phyloP scores from a whole-genome alignment of 2,888 invertebrate genomes.

The Tridacna crocea region DNA sequence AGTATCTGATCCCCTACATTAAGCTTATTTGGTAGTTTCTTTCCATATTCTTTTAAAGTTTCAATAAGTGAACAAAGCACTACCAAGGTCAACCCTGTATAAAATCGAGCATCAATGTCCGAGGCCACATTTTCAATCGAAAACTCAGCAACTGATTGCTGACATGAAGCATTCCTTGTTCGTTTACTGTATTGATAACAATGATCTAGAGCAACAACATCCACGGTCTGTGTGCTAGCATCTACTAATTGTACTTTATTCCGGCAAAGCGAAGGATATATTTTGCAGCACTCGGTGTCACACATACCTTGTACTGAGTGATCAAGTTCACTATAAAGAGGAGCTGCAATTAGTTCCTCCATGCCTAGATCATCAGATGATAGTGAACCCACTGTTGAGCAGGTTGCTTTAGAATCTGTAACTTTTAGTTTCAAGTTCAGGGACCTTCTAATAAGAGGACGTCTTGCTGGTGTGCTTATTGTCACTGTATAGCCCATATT shows the following conservation, averaged over 20 bases:
- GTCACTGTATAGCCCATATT: constrained; percentile 5
- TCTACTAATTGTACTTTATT: constrained; percentile 36
- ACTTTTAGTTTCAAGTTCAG: neutral
- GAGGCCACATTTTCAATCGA: no score
- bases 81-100: no score
- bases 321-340: neutral
- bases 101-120: no score
- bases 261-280: constrained; percentile 24
- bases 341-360: neutral
- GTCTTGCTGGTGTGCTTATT: neutral
- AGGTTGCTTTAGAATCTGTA: no score
- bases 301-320: neutral
- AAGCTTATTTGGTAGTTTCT: no score
- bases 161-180: no score
- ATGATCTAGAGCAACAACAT: constrained; percentile 36
- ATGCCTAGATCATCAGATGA: neutral
- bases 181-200: constrained; percentile 27
- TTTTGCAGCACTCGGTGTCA: constrained; percentile 21
- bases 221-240: constrained; percentile 42
- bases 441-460: neutral
- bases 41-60: no score
- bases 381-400: neutral
- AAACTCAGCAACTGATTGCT: no score
- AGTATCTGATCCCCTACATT: no score
- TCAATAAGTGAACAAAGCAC: no score